A percentile compares a stretch with the other conserved stretches of the same genome.
Evolutionary conservation across 1,140 invertebrate species (phyloP).

Genomic region (Octopus bimaculoides): DNA sequence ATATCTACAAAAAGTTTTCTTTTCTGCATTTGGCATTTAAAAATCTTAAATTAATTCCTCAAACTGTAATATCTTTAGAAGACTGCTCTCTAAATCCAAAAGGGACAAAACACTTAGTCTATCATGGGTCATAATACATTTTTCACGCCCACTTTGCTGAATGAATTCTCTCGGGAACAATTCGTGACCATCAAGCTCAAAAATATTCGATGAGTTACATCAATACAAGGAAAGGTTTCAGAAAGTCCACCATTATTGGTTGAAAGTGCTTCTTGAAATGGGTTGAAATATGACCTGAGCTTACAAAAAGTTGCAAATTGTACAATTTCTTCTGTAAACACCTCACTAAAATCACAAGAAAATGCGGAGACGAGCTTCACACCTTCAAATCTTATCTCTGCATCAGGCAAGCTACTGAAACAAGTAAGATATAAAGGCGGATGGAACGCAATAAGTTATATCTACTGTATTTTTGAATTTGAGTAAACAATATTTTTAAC

Average conservation of each 20-base stretch:
- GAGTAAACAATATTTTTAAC: no score
- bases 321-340: not conserved
- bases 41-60: no score
- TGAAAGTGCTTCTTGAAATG: not conserved
- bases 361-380: not conserved
- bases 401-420: not conserved
- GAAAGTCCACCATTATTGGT: not conserved
- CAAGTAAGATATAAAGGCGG: no score
- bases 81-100: not conserved
- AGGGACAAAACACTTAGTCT: not conserved
- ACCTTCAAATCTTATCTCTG: not conserved
- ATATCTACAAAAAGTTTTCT: no score
- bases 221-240: not conserved
- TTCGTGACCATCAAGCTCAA: not conserved
- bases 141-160: not conserved
- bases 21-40: no score
- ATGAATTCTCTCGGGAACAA: not conserved
- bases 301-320: not conserved
- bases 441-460: no score
- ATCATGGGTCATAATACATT: not conserved
- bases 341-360: not conserved
- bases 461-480: no score
- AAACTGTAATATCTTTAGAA: not conserved
- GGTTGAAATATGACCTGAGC: not conserved
- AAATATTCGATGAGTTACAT: not conserved